Evolutionary conservation across 1,140 invertebrate genomes (phyloP).

Genomic region (Sesamia nonagrioides): DNA sequence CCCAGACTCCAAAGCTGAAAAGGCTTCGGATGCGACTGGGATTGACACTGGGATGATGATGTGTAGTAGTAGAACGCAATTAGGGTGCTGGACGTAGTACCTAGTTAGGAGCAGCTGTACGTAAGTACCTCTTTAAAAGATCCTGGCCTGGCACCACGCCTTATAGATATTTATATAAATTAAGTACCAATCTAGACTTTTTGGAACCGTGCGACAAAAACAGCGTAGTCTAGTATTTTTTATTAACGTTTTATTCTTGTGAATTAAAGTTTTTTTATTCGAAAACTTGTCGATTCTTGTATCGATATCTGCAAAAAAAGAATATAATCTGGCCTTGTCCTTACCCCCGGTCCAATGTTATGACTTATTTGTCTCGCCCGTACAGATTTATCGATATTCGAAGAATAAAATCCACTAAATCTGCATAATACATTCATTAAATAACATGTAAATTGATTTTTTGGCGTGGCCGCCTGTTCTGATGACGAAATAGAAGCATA

Average conservation of each 20-base stretch:
- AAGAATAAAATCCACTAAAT: constrained; percentile 77
- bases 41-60: no score
- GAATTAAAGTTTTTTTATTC: constrained; percentile 41
- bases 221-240: constrained; percentile 13
- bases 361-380: constrained; percentile 84
- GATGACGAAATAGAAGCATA: constrained; percentile 58
- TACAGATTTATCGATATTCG: constrained; percentile 78
- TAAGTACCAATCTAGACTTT: neutral
- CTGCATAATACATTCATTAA: constrained; percentile 82
- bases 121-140: no score
- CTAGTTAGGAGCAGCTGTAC: no score
- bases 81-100: no score
- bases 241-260: constrained; percentile 37
- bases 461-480: constrained; percentile 64
- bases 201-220: constrained; percentile 1
- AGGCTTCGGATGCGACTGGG: no score
- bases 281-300: constrained; percentile 56
- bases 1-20: no score
- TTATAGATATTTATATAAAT: neutral
- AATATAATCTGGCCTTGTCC: constrained; percentile 70
- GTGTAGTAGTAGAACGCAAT: no score
- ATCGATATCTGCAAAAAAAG: constrained; percentile 68
- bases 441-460: constrained; percentile 83
- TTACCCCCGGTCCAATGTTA: constrained; percentile 78
- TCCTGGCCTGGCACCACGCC: neutral